A percentile compares a stretch with the other conserved stretches of the same genome.
Evolutionary conservation across 2,797 vertebrate genomes (phyloP).

Genomic region (Aselliscus stoliczkanus): DNA sequence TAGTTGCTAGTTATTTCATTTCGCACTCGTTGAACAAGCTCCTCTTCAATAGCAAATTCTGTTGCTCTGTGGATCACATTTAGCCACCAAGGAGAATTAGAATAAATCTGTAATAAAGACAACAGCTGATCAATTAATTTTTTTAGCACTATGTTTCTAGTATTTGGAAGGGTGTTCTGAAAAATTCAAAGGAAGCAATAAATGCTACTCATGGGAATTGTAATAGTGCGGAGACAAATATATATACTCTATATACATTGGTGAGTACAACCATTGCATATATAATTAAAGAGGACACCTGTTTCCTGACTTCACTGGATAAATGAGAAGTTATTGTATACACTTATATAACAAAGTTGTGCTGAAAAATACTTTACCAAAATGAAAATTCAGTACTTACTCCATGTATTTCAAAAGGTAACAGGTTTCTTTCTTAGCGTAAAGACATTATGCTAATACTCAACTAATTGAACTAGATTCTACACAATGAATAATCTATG

Average conservation of each 20-base stretch:
- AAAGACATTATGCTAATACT: background rate
- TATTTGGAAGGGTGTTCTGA: background rate
- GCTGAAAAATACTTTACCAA: background rate
- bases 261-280: background rate
- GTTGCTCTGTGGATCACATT: conserved; percentile 91
- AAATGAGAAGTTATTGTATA: background rate
- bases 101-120: conserved; percentile 85
- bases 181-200: conserved; percentile 6
- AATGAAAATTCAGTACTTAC: background rate
- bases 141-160: background rate
- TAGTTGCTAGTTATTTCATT: conserved; percentile 95
- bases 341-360: background rate
- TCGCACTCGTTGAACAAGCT: conserved; percentile 92
- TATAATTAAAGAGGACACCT: background rate
- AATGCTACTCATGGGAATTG: background rate
- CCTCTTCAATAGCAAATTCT: conserved; percentile 88
- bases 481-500: background rate
- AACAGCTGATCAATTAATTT: background rate
- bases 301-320: background rate
- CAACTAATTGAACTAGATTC: background rate
- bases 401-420: background rate
- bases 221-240: background rate
- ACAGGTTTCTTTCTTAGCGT: background rate
- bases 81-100: conserved; percentile 95
- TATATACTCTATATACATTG: background rate